These are phyloP conservation scores for Vanessa tameamea DNA, from an alignment of 1,140 invertebrate species.

Conservation along the genomic window DNA sequence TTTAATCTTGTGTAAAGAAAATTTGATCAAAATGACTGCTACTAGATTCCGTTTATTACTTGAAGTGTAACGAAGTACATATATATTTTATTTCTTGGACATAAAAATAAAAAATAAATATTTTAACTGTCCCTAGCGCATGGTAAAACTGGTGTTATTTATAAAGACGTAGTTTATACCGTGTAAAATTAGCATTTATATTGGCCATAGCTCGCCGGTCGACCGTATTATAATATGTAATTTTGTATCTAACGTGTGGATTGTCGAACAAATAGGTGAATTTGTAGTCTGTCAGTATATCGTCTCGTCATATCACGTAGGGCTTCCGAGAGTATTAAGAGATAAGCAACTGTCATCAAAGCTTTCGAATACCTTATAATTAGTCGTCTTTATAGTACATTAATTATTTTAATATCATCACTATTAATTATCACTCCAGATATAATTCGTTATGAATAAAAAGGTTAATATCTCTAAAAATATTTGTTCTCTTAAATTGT, in stretches of 20 bases:
- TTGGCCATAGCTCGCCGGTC: conserved; percentile 49
- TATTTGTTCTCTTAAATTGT: too few species aligned
- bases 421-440: neutral
- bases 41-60: too few species aligned
- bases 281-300: conserved; percentile 5
- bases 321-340: conserved; percentile 9
- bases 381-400: neutral
- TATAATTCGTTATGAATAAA: too few species aligned
- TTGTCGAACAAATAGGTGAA: conserved; percentile 22
- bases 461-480: too few species aligned
- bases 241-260: conserved; percentile 37
- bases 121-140: neutral
- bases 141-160: conserved; percentile 8
- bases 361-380: neutral
- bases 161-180: conserved; percentile 32
- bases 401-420: neutral
- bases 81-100: too few species aligned
- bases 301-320: conserved; percentile 6
- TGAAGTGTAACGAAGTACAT: too few species aligned
- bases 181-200: conserved; percentile 64
- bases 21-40: too few species aligned
- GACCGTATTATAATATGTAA: conserved; percentile 39
- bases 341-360: conserved; percentile 12
- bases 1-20: too few species aligned
- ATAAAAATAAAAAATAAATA: neutral